phyloP scores from a whole-genome alignment of 2,888 invertebrate species.

The Andrena minutula region DNA sequence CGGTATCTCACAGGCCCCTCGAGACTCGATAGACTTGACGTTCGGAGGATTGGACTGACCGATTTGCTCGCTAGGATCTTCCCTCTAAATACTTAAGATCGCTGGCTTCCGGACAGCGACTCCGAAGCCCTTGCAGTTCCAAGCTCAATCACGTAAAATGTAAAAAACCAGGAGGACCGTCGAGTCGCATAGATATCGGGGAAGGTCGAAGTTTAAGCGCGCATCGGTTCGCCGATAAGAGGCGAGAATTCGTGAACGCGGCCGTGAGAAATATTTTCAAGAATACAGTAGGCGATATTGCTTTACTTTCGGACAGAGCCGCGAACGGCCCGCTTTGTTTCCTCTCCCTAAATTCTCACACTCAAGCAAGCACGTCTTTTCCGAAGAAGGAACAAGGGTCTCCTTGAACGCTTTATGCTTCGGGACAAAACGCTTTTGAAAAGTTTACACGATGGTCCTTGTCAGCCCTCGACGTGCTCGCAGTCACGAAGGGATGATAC shows the following conservation, averaged over 20 bases:
- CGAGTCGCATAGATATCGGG: neutral
- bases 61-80: conserved; percentile 33
- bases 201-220: conserved; percentile 8
- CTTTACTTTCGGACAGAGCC: conserved; percentile 25
- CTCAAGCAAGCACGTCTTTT: conserved; percentile 49
- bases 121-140: conserved; percentile 47
- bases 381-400: conserved; percentile 48
- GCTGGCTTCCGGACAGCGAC: conserved; percentile 45
- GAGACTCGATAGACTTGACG: conserved; percentile 42
- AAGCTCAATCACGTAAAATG: conserved; percentile 29
- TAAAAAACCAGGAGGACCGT: neutral
- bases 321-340: conserved; percentile 35
- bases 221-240: neutral
- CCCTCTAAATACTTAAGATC: conserved; percentile 56
- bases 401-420: conserved; percentile 66
- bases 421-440: conserved; percentile 70
- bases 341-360: conserved; percentile 53
- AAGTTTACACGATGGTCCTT: conserved; percentile 70
- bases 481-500: conserved; percentile 60
- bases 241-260: neutral
- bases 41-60: conserved; percentile 39
- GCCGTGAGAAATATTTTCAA: neutral
- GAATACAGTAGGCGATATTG: neutral
- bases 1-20: conserved; percentile 12
- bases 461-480: conserved; percentile 51